Conservation (phyloP, 2,888 invertebrate species). For the Priocnemis perturbator region DNA sequence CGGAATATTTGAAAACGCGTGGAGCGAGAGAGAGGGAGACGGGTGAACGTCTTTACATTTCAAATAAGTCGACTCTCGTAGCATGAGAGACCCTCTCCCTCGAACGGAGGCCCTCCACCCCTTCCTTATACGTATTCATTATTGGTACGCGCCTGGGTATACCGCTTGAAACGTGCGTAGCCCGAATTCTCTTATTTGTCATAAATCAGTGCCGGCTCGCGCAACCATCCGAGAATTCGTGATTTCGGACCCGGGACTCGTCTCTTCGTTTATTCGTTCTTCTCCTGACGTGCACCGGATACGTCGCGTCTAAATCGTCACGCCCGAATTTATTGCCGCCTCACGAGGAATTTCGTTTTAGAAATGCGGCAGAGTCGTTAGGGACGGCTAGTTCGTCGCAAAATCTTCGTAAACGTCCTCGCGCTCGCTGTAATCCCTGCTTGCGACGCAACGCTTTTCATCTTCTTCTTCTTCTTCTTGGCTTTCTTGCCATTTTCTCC, state of each 20-base stretch:
- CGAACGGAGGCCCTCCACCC: constrained; percentile 39
- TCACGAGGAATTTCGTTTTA: too few relatives aligned
- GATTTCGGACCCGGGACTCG: constrained; percentile 44
- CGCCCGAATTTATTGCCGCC: too few relatives aligned
- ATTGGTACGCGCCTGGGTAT: constrained; percentile 67
- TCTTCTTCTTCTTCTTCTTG: not conserved
- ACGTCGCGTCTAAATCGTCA: too few relatives aligned
- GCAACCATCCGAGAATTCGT: constrained; percentile 57
- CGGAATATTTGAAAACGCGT: constrained; percentile 52
- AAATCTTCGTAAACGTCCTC: too few relatives aligned
- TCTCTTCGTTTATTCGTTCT: not conserved
- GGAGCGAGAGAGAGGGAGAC: constrained; percentile 16
- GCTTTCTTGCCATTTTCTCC: constrained; percentile 11
- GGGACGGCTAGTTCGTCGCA: too few relatives aligned
- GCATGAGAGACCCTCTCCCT: constrained; percentile 33
- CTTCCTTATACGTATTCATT: constrained; percentile 71
- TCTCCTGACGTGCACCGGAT: constrained; percentile 29
- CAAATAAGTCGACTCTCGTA: constrained; percentile 70
- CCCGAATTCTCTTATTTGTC: constrained; percentile 68
- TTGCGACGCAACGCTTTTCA: too few relatives aligned
- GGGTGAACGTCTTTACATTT: constrained; percentile 69
- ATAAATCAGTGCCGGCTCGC: constrained; percentile 65
- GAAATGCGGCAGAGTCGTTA: too few relatives aligned
- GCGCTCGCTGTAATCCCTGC: too few relatives aligned
- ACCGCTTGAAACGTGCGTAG: constrained; percentile 63